These are phyloP conservation scores for Progne subis DNA, from an alignment of 2,113 vertebrate genomes.

Conservation along the genomic window DNA sequence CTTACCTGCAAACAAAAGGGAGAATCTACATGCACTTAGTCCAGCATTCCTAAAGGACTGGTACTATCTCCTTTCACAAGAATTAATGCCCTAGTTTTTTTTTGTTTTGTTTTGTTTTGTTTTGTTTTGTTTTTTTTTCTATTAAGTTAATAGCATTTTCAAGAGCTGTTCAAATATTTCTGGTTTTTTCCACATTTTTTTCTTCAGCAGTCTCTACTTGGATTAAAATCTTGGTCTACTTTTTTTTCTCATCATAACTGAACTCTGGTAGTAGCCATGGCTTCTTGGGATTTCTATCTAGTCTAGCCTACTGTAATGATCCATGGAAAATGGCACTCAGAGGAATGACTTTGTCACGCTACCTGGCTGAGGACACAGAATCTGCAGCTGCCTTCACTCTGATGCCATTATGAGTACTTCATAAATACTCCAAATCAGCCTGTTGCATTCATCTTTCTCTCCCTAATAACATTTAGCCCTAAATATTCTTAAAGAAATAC, in stretches of 20 bases:
- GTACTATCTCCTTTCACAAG: not conserved
- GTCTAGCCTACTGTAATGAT: not conserved
- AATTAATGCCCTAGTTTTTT: not conserved
- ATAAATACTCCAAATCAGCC: not conserved
- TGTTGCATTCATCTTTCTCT: not conserved
- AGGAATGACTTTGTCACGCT: not conserved
- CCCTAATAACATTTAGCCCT: not conserved
- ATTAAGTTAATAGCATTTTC: not conserved
- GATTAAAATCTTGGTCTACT: not conserved
- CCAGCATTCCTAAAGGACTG: not conserved
- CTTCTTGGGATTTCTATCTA: not conserved
- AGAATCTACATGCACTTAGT: accelerated
- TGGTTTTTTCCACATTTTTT: not conserved
- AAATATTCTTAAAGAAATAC: not conserved
- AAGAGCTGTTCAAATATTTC: not conserved
- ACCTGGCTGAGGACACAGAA: not conserved
- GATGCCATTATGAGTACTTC: not conserved
- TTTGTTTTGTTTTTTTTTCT: not conserved
- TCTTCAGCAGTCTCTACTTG: not conserved
- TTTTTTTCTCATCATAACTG: not conserved
- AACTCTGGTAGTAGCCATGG: not conserved
- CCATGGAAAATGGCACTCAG: not conserved
- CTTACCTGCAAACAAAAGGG: not conserved
- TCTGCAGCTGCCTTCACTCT: not conserved
- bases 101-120: not conserved